These are phyloP conservation scores for Hylomyscus alleni DNA, from an alignment of 2,797 vertebrate species.

Conservation along the genomic window DNA sequence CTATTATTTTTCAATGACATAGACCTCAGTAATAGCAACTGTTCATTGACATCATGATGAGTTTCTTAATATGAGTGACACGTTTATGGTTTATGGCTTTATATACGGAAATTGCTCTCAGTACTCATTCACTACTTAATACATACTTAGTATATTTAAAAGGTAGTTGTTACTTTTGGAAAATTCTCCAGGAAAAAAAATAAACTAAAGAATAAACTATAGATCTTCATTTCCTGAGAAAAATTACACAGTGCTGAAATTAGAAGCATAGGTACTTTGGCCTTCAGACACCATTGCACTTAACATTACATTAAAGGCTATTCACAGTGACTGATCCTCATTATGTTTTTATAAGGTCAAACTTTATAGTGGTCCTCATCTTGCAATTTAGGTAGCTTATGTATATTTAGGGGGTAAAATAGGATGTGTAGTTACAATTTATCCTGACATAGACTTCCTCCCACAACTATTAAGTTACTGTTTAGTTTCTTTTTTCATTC, in stretches of 20 bases:
- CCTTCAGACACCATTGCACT: background rate
- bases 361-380: background rate
- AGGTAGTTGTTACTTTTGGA: background rate
- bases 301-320: background rate
- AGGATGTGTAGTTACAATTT: constrained; percentile 1
- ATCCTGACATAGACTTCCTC: background rate
- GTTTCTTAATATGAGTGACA: background rate
- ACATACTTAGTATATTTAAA: background rate
- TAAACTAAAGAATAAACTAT: background rate
- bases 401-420: background rate
- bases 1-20: background rate
- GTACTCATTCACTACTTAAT: background rate
- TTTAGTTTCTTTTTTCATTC: background rate
- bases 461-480: background rate
- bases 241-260: background rate
- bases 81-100: background rate
- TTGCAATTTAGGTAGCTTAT: constrained; percentile 36
- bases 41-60: background rate
- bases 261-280: background rate
- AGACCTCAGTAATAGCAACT: background rate
- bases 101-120: background rate
- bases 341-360: constrained; percentile 17
- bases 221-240: constrained; percentile 3
- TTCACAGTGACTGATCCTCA: background rate
- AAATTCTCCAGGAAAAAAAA: background rate